Evolutionary conservation across 2,888 invertebrate species (phyloP), one percentile per base, ranked within the genome.

Genomic region (Cephalotes varians): DNA sequence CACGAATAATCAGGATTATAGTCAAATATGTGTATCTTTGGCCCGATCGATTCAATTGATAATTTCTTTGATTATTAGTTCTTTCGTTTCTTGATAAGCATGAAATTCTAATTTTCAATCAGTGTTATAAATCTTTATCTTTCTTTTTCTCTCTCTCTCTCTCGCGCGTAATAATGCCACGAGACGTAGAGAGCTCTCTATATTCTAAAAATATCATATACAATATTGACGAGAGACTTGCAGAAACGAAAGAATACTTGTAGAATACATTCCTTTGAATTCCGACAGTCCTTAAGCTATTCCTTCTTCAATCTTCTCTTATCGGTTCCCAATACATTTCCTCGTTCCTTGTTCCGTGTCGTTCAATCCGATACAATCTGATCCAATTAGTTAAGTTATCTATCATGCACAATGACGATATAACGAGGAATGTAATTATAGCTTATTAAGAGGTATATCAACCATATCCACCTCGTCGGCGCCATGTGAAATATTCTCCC

Each of bases 311-410:
- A 37, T 15, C 37, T 40, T 1, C 25, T 65, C 21, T 40, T 51
- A 54, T 76, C 28, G 25, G n/a, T 76, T 51, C n/a, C 9, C 49
- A 6, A 71, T 18, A 34, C 31, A 71, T 71, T 37, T 28, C 40
- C n/a, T n/a, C 51, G 12, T 72, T 76, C 71, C 18, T 7, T 21
- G 28, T 54, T 1, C 10, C 51, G 25, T 15, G 28, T 71, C n/a
- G 28, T 51, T 25, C 15, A 67, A 62, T 76, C 12, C 37, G 10
- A 37, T 28, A 76, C 71, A 71, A 76, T 40, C 4, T 28, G 28
- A n/a, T 51, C 76, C 71, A 71, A 76, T 76, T 76, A 76, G 69
- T 76, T 71, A 76, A 76, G 54, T 76, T 21, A 21, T 37, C 40
- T 18, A 21, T 44, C 12, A n/a, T 71, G 37, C 21, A 40, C 12